A percentile compares a stretch with the other conserved stretches of the same genome.
Evolutionary conservation across 2,113 vertebrate genomes (phyloP).

Genomic region (Cepphus grylle): DNA sequence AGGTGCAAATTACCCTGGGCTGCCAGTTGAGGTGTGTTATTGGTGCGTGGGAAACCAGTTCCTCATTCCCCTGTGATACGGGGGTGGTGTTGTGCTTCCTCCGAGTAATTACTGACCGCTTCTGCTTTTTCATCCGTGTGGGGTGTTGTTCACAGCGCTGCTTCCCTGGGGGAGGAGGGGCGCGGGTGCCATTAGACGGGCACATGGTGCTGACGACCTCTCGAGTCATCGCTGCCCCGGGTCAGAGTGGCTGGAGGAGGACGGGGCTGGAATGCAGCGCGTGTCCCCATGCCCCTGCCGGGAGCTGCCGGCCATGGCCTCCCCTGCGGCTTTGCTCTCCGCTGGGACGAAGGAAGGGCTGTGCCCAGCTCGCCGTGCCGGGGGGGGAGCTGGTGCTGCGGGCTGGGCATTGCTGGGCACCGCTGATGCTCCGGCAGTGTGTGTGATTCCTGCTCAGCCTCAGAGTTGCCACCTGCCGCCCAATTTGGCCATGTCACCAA

Average conservation of each 20-base stretch:
- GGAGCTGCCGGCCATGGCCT: no score
- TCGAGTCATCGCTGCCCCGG: not conserved
- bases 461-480: accelerated
- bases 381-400: not conserved
- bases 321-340: not conserved
- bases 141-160: not conserved
- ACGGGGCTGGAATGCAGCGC: no score
- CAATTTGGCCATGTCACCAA: no score
- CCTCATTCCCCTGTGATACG: not conserved
- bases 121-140: not conserved
- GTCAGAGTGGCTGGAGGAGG: not conserved
- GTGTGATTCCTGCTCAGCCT: not conserved
- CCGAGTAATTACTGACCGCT: not conserved
- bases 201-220: accelerated
- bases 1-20: not conserved
- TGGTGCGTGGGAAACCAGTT: not conserved
- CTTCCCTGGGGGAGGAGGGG: not conserved
- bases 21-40: not conserved
- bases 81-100: not conserved
- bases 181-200: not conserved
- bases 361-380: no score
- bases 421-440: not conserved
- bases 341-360: not conserved
- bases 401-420: not conserved
- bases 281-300: no score